Evolutionary conservation across 2,888 invertebrate species (phyloP).

Genomic region (Athrips mouffetella): DNA sequence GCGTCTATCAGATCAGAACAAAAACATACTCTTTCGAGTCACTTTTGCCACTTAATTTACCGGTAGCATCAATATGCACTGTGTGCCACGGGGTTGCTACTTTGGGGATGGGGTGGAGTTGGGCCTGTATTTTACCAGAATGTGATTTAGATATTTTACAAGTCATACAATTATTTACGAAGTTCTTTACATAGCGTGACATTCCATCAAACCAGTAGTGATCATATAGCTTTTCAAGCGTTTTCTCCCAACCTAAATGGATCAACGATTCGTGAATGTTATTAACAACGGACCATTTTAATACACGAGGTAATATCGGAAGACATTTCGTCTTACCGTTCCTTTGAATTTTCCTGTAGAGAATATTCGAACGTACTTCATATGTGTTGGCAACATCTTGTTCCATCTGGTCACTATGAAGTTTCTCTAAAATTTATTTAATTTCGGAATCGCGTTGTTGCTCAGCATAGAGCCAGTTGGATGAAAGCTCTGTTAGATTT

Average conservation of each 20-base stretch:
- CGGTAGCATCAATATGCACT: slow-evolving; percentile 31
- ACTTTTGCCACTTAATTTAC: slow-evolving; percentile 23
- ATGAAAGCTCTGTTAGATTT: neutral
- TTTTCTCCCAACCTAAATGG: slow-evolving; percentile 25
- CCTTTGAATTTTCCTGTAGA: slow-evolving; percentile 16
- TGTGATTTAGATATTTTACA: slow-evolving; percentile 31
- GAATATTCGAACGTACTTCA: slow-evolving; percentile 12
- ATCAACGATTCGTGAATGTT: slow-evolving; percentile 24
- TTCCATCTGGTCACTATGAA: neutral
- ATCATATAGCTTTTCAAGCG: slow-evolving; percentile 26
- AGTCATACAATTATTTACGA: slow-evolving; percentile 33
- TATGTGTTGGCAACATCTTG: slow-evolving; percentile 7
- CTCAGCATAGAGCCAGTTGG: neutral
- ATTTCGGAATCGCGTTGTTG: slow-evolving; percentile 1
- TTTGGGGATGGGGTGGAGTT: slow-evolving; percentile 36
- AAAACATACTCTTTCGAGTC: slow-evolving; percentile 31
- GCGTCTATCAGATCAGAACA: slow-evolving; percentile 32
- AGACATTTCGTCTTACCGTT: slow-evolving; percentile 11
- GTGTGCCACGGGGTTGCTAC: slow-evolving; percentile 31
- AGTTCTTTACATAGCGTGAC: slow-evolving; percentile 29
- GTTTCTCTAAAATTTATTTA: neutral
- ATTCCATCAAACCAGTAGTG: slow-evolving; percentile 31
- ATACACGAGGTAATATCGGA: slow-evolving; percentile 24
- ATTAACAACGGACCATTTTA: slow-evolving; percentile 29
- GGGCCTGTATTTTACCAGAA: slow-evolving; percentile 30